Evolutionary conservation across 2,888 invertebrate genomes (phyloP), one percentile per base, ranked within the genome.

Genomic region (Mactromeris polynyma): DNA sequence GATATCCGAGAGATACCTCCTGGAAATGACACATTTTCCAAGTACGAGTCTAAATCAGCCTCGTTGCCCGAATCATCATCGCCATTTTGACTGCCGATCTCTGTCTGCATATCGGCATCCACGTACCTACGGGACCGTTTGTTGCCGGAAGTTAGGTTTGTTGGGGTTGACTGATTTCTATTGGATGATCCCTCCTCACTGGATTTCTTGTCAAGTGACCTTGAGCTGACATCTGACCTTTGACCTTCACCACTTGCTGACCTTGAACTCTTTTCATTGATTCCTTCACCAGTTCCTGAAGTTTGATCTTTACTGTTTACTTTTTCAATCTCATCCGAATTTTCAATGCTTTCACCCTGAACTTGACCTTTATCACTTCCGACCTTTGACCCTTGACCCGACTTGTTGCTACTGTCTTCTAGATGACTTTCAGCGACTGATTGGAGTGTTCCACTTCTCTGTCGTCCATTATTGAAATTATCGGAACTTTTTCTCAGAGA

Each of bases 1-100:
- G 93, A 93, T 86, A 93, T 89, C 85, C 93, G 86, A 0, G 94
- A 94, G 77, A 93, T 90, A 11, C 90, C 88, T 7, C 92, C 93
- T 3, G 93, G 92, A 38, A 94, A 83, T 14, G 95, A 93, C 33
- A 94, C 73, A 83, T 89, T 91, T 51, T 95, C 95, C 7, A 93
- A 87, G 69, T 92, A 93, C 0, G 94, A 93, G 58, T 95, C 95
- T 14, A 94, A 83, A 89, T 94, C 95, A 33, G 93, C 95, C 46
- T 94, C 95, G 85, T 94, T 93, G 81, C 93, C 92, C 81, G 94
- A 93, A 69, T 94, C 91, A 69, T 94, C 91, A 26, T 88, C 90
- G 14, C 91, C 92, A 7, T 83, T 82, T 64, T 94, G 92, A 89
- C 95, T 95, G 19, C 94, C 94, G 21, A 93, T 89, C 54, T 95